phyloP scores from a whole-genome alignment of 2,797 vertebrate genomes.

The Anomalospiza imberbis region DNA sequence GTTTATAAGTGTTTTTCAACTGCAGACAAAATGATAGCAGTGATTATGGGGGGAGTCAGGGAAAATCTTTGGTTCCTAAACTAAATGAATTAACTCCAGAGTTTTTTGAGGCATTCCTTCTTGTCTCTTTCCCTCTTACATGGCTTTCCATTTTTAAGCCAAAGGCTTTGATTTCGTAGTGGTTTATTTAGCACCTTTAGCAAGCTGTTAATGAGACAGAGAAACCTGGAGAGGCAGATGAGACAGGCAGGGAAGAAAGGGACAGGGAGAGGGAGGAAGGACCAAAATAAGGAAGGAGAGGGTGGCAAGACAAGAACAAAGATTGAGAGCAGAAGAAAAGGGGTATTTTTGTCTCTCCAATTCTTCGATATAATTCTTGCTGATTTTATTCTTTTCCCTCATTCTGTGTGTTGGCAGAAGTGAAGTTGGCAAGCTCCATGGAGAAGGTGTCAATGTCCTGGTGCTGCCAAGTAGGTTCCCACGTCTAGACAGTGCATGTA shows the following conservation, averaged over 20 bases:
- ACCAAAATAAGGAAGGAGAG: background rate
- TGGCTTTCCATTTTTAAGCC: background rate
- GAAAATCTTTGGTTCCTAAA: background rate
- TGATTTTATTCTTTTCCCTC: background rate
- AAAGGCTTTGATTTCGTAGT: background rate
- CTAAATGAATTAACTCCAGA: background rate
- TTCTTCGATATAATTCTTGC: background rate
- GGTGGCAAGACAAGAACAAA: background rate
- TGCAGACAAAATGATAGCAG: background rate
- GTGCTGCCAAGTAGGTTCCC: background rate
- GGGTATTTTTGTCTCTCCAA: background rate
- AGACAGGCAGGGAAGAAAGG: background rate
- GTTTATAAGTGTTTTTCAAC: background rate
- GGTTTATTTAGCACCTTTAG: constrained; percentile 31
- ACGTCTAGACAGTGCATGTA: background rate
- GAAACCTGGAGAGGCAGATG: background rate
- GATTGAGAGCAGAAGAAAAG: background rate
- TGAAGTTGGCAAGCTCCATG: background rate
- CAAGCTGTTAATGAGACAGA: background rate
- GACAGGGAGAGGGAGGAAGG: background rate
- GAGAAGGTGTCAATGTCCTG: background rate
- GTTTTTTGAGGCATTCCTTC: background rate
- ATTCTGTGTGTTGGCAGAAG: background rate
- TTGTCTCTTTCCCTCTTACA: background rate
- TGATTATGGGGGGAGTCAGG: background rate